Evolutionary conservation across 2,797 vertebrate genomes (phyloP).

Genomic region (Mormyrus proboscirostris): DNA sequence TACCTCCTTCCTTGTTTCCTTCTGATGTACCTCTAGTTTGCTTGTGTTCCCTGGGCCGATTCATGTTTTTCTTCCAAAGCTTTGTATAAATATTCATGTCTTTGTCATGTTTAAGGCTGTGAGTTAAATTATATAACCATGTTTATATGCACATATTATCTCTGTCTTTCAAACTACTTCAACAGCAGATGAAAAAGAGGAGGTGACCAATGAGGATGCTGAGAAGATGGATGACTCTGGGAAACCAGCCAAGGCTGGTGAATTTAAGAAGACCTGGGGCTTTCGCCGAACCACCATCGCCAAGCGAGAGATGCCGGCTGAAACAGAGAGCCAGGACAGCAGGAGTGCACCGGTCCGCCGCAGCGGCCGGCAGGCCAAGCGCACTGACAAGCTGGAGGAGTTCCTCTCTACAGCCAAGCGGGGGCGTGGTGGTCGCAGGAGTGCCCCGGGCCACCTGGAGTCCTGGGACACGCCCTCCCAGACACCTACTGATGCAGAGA

Average conservation of each 20-base stretch:
- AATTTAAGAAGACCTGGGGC: constrained; percentile 84
- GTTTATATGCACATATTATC: not conserved
- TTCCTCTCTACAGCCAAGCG: constrained; percentile 87
- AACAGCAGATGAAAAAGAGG: constrained; percentile 17
- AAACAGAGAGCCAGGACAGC: constrained; percentile 67
- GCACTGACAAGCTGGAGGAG: constrained; percentile 89
- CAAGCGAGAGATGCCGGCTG: constrained; percentile 77
- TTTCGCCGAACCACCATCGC: constrained; percentile 86
- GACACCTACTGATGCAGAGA: constrained; percentile 82
- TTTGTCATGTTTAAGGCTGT: not conserved
- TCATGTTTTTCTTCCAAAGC: not conserved
- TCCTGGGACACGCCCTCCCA: constrained; percentile 79
- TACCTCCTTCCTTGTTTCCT: not conserved
- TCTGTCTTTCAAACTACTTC: constrained; percentile 33
- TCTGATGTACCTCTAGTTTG: not conserved
- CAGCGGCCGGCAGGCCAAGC: constrained; percentile 86
- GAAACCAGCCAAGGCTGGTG: constrained; percentile 62
- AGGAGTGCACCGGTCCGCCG: constrained; percentile 75
- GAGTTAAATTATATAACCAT: not conserved
- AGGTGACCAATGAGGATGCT: constrained; percentile 38
- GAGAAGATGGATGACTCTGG: constrained; percentile 48
- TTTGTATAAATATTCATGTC: not conserved
- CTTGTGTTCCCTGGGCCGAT: not conserved
- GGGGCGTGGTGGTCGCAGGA: constrained; percentile 59
- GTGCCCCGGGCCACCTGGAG: constrained; percentile 63